Evolutionary conservation across 2,888 invertebrate species (phyloP), one percentile per base, ranked within the genome.

Genomic region (Pammene fasciana): DNA sequence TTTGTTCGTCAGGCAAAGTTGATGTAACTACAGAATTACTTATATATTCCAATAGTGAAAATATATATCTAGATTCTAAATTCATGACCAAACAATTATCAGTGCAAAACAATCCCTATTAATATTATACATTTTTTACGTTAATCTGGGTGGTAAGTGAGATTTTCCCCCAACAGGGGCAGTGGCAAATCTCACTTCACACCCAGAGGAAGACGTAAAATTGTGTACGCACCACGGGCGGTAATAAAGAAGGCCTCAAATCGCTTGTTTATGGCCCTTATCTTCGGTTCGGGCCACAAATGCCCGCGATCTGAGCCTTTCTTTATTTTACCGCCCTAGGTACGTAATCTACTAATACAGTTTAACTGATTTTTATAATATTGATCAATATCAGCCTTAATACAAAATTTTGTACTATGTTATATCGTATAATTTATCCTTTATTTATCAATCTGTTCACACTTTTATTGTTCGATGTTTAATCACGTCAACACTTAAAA

Each of bases 381-480:
- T 48, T 50, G 48, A 60, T 60, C 16, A 48, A n/a, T 50, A 18
- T 61, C 61, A 61, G 61, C 61, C 61, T 61, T 50, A n/a, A 61
- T 50, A 38, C 10, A 26, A 14, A 18, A 41, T 62, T 41, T 62
- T 62, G 62, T 52, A 62, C 62, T 62, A 26, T 41, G 10, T 56
- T 26, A n/a, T 59, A 59, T 36, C 16, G 4, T 26, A 26, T 26
- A 26, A 26, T 3, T 26, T 26, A 26, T 26, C 26, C 26, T 26
- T 26, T 26, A 26, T 26, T 26, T 26, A 3, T 26, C 1, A 26
- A 26, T 26, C 26, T 26, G 26, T 26, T 26, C 26, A 26, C 26
- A 26, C 26, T 26, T 38, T 38, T 14, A 61, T 50, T 48, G 38
- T 61, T 38, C 13, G 16, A 61, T 45, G 45, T 59, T 43, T 8